Conservation (phyloP, 92 coral and sea anemone genomes). For the Ricordea florida region DNA sequence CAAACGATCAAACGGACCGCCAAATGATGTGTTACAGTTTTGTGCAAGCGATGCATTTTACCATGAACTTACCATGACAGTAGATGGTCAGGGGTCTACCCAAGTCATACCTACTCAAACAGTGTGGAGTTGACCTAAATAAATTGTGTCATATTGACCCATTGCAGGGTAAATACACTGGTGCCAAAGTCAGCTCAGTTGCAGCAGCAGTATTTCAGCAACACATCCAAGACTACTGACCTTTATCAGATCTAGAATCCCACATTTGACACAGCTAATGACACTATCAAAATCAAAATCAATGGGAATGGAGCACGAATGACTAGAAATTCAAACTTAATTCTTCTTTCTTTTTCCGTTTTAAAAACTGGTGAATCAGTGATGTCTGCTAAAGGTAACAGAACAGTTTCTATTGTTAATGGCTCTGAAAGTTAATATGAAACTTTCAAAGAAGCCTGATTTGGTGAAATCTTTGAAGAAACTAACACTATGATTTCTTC, state of each 20-base stretch:
- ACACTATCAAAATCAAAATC: constrained; percentile 24
- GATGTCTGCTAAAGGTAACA: constrained; percentile 53
- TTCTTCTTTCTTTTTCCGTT: constrained; percentile 38
- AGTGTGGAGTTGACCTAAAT: too few species aligned
- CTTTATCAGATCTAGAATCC: neutral
- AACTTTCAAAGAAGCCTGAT: constrained; percentile 30
- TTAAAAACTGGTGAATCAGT: constrained; percentile 34
- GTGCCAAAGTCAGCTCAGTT: constrained; percentile 31
- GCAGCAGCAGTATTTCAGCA: constrained; percentile 10
- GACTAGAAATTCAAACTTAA: constrained; percentile 42
- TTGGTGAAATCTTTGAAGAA: constrained; percentile 21
- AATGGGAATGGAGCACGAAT: constrained; percentile 57
- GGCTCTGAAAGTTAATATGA: constrained; percentile 26
- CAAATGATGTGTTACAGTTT: too few species aligned
- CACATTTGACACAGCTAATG: neutral
- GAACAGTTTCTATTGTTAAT: constrained; percentile 46
- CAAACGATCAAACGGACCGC: too few species aligned
- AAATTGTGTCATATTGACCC: constrained; percentile 23
- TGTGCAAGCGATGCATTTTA: too few species aligned
- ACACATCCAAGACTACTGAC: neutral
- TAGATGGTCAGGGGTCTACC: too few species aligned
- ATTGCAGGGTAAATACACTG: neutral
- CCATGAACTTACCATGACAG: too few species aligned
- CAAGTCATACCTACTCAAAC: too few species aligned
- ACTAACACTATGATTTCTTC: constrained; percentile 3